These are phyloP conservation scores for Desmodus rotundus DNA, from an alignment of 2,113 vertebrate species.

Conservation along the genomic window DNA sequence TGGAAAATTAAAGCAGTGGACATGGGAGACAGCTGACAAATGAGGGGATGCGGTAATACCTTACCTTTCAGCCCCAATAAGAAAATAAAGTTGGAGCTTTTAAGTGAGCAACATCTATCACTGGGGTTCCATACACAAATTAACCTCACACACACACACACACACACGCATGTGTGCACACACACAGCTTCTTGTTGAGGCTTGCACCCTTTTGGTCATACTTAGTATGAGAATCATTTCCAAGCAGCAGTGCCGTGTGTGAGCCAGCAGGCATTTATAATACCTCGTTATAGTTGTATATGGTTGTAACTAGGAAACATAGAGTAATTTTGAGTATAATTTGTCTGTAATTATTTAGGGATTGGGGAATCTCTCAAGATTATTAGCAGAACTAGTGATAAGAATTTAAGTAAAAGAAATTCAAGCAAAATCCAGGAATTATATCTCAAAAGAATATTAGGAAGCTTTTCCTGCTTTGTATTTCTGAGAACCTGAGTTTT, in stretches of 20 bases:
- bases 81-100: neutral
- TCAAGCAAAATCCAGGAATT: neutral
- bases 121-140: neutral
- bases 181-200: neutral
- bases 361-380: constrained; percentile 19
- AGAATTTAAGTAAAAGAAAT: constrained; percentile 43
- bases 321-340: constrained; percentile 18
- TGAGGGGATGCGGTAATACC: neutral
- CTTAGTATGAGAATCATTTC: constrained; percentile 19
- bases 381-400: neutral
- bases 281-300: constrained; percentile 18
- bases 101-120: neutral
- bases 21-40: neutral
- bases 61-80: neutral
- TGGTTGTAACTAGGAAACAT: neutral
- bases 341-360: neutral
- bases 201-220: neutral
- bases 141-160: neutral
- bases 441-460: neutral
- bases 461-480: neutral
- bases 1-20: neutral
- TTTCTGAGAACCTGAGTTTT: constrained; percentile 20
- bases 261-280: constrained; percentile 18
- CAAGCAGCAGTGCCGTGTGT: neutral
- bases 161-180: no score